Percentiles rank a stretch among this genome's conserved stretches.
Evolutionary conservation across 1,140 invertebrate species (phyloP).

Genomic region (Parasteatoda tepidariorum): DNA sequence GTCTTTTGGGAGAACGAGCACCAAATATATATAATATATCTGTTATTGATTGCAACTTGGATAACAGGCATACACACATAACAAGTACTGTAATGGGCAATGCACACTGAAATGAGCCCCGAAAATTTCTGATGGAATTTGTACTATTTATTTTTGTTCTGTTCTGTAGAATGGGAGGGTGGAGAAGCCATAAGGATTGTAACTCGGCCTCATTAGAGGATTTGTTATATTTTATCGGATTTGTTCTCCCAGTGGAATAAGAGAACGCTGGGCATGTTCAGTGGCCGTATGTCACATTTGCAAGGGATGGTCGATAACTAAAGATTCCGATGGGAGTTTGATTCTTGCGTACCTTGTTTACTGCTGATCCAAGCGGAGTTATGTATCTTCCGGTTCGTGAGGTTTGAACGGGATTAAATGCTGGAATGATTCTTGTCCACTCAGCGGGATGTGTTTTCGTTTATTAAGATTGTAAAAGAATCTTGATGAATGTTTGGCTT

Average conservation of each 20-base stretch:
- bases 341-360: not conserved
- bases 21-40: not conserved
- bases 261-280: not conserved
- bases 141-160: slow-evolving; percentile 13
- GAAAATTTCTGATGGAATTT: slow-evolving; percentile 7
- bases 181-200: not conserved
- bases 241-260: not conserved
- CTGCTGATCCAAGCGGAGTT: slow-evolving; percentile 24
- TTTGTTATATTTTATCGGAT: slow-evolving; percentile 41
- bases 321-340: not conserved
- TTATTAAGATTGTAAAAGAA: not conserved
- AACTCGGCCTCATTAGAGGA: slow-evolving; percentile 24
- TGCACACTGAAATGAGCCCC: not conserved
- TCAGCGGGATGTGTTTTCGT: not conserved
- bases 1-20: not conserved
- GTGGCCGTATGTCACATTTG: slow-evolving; percentile 12
- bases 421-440: not conserved
- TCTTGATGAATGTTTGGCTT: not conserved
- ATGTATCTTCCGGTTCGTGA: not conserved
- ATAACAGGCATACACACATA: not conserved
- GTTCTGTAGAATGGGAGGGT: not conserved
- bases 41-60: slow-evolving; percentile 13
- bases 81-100: slow-evolving; percentile 3
- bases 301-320: slow-evolving; percentile 19
- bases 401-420: too few relatives aligned